phyloP scores from a whole-genome alignment of 1,140 invertebrate species.

The Dendroctonus ponderosae region DNA sequence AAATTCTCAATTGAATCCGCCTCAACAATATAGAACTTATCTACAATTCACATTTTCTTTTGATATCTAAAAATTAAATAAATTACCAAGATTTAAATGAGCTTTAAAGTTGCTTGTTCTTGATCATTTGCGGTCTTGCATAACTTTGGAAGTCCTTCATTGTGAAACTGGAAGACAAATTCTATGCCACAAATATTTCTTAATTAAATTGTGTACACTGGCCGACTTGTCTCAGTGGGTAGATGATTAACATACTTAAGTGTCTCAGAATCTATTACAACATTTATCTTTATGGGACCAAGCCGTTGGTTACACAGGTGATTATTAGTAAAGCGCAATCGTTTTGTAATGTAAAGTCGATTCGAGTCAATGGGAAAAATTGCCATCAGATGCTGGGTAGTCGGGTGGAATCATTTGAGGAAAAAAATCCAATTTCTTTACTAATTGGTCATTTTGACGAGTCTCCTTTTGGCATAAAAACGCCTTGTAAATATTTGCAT shows the following conservation, averaged over 20 bases:
- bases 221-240: constrained; percentile 13
- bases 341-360: no score
- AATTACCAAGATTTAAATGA: not conserved
- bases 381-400: no score
- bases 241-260: constrained; percentile 19
- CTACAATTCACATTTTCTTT: not conserved
- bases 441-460: no score
- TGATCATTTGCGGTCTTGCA: constrained; percentile 1
- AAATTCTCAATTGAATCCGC: no score
- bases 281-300: not conserved
- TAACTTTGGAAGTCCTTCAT: constrained; percentile 14
- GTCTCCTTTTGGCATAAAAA: no score
- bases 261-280: constrained; percentile 10
- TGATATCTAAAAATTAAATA: not conserved
- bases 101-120: not conserved
- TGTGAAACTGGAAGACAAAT: constrained; percentile 18
- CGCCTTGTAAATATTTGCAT: no score
- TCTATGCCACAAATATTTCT: constrained; percentile 17
- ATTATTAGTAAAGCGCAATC: not conserved
- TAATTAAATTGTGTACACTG: constrained; percentile 11
- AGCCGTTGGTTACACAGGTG: not conserved
- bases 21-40: no score
- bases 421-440: no score
- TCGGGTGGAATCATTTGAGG: no score
- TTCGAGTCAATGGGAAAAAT: no score